These are phyloP conservation scores for Caerostris darwini DNA, from an alignment of 1,140 invertebrate species.

Conservation along the genomic window DNA sequence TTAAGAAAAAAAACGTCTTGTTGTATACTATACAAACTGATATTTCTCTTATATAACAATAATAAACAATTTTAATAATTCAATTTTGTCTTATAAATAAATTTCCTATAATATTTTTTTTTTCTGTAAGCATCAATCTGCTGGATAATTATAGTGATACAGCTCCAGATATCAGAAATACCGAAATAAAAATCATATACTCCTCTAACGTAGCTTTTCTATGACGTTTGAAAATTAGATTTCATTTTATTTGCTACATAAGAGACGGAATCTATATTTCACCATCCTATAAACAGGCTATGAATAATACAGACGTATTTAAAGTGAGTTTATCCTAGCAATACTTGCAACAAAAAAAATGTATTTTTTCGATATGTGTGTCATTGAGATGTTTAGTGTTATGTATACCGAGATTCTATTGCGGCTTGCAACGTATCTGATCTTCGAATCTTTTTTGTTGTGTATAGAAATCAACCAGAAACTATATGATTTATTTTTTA, in stretches of 20 bases:
- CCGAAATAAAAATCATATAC: too few species aligned
- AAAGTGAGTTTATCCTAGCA: not conserved
- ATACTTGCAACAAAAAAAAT: not conserved
- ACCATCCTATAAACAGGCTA: not conserved
- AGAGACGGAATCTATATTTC: not conserved
- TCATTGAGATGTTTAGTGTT: constrained; percentile 1
- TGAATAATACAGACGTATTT: constrained; percentile 30
- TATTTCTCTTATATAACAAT: too few species aligned
- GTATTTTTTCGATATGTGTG: not conserved
- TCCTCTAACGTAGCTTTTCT: too few species aligned
- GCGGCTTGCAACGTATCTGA: not conserved
- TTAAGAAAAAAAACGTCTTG: too few species aligned
- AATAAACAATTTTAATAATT: too few species aligned
- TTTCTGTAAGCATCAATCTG: too few species aligned
- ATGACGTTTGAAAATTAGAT: not conserved
- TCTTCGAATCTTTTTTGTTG: not conserved
- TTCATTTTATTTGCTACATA: not conserved
- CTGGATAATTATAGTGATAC: too few species aligned
- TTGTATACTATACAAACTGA: too few species aligned
- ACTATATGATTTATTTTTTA: not conserved
- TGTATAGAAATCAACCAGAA: not conserved
- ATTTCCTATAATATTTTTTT: too few species aligned
- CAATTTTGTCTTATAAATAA: too few species aligned
- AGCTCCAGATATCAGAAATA: too few species aligned
- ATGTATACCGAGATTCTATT: not conserved